Conservation (phyloP, 2,113 vertebrate genomes). For the Nibea albiflora region DNA sequence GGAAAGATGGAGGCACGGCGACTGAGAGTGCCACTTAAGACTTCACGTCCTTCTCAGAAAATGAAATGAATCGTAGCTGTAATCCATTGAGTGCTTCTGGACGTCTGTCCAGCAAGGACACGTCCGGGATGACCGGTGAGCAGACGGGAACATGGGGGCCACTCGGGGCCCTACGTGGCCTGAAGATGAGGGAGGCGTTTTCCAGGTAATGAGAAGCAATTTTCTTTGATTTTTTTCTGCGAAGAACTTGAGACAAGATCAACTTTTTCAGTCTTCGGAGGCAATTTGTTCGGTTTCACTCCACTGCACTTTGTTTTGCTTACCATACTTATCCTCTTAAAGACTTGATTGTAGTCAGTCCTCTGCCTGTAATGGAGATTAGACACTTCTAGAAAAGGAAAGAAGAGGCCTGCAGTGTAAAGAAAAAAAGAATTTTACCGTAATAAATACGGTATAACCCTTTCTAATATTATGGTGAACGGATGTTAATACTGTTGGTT, state of each 20-base stretch:
- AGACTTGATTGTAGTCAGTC: conserved; percentile 29
- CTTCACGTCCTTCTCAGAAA: conserved; percentile 9
- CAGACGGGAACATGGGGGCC: conserved; percentile 58
- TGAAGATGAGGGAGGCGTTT: conserved; percentile 78
- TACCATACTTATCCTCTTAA: conserved; percentile 43
- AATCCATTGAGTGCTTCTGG: conserved; percentile 1
- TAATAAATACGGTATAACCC: no score
- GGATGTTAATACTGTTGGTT: no score
- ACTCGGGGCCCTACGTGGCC: conserved; percentile 51
- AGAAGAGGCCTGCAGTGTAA: neutral
- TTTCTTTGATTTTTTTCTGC: neutral
- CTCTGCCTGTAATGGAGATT: conserved; percentile 31
- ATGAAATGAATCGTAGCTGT: conserved; percentile 3
- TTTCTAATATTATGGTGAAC: no score
- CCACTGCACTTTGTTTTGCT: conserved; percentile 25
- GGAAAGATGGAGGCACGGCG: conserved; percentile 11
- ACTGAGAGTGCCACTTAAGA: neutral
- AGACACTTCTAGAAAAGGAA: conserved; percentile 28
- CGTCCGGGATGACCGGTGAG: conserved; percentile 69
- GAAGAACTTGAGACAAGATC: neutral
- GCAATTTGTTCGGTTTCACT: conserved; percentile 14
- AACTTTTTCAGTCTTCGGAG: neutral
- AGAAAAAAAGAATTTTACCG: no score
- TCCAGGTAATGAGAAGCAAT: conserved; percentile 77
- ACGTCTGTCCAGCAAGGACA: conserved; percentile 47